A percentile compares a stretch with the other conserved stretches of the same genome.
Conservation (phyloP, 2,888 invertebrate genomes). For the Labia minor region DNA sequence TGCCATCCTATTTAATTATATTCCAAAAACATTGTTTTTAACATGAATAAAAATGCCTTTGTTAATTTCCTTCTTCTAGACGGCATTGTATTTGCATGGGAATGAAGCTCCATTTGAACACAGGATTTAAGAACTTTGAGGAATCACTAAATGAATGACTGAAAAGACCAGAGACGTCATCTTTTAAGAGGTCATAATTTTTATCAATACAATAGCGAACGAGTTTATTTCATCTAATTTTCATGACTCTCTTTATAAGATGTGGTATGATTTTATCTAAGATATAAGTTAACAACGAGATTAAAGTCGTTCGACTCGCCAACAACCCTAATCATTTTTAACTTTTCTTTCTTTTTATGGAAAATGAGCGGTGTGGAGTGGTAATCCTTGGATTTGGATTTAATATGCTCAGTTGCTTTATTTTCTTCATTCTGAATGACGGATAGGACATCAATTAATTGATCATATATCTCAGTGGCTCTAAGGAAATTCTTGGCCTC, state of each 20-base stretch:
- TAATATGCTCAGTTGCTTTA: too few relatives aligned
- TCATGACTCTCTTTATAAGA: background rate
- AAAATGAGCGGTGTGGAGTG: too few relatives aligned
- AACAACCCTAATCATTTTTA: background rate
- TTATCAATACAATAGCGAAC: background rate
- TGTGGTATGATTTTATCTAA: background rate
- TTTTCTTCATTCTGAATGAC: too few relatives aligned
- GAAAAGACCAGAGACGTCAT: background rate
- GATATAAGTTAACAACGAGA: background rate
- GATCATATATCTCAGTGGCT: background rate
- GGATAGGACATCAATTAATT: background rate
- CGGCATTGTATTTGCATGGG: background rate
- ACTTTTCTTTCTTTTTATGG: background rate
- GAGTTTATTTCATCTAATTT: slow-evolving; percentile 5
- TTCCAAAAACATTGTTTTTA: background rate
- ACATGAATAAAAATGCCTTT: background rate
- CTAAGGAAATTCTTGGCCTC: background rate
- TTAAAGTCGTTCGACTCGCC: background rate
- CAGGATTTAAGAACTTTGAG: background rate
- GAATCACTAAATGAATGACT: background rate
- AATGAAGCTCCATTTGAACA: background rate
- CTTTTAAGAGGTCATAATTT: background rate
- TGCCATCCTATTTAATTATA: background rate
- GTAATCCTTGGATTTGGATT: too few relatives aligned
- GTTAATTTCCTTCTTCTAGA: background rate